These are phyloP conservation scores for Podarcis raffonei DNA, from an alignment of 2,113 vertebrate genomes.

Conservation along the genomic window DNA sequence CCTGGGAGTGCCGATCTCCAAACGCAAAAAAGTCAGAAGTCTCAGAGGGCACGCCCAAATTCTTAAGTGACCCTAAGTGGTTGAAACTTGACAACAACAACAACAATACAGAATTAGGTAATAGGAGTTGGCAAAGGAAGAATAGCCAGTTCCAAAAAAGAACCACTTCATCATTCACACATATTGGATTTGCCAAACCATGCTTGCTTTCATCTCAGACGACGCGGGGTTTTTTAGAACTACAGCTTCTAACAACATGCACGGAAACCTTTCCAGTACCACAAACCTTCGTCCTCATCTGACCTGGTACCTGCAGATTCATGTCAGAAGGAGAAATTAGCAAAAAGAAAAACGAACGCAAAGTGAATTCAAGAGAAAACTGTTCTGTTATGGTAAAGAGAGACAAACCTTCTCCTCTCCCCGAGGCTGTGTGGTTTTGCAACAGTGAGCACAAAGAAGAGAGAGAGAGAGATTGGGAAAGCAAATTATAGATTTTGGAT, in stretches of 20 bases:
- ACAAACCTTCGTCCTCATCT: conserved; percentile 51
- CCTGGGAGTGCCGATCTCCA: neutral
- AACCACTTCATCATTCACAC: conserved; percentile 45
- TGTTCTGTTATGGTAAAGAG: fast-evolving
- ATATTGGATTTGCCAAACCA: conserved; percentile 38
- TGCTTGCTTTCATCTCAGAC: neutral
- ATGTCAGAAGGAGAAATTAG: neutral
- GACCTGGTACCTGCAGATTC: neutral
- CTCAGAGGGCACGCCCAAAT: neutral
- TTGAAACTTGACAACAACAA: neutral
- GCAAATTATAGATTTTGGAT: neutral
- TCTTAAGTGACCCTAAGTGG: no score
- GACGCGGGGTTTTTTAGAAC: neutral
- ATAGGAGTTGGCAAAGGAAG: conserved; percentile 44
- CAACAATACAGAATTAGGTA: conserved; percentile 40
- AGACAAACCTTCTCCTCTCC: conserved; percentile 40
- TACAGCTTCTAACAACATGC: neutral
- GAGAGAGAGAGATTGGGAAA: neutral
- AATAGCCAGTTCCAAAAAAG: conserved; percentile 33
- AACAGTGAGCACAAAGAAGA: neutral
- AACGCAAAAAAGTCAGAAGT: neutral
- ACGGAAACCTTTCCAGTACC: neutral
- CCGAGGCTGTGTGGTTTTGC: neutral
- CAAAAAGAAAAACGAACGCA: neutral
- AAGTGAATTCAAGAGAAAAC: neutral